Evolutionary conservation across 1,140 invertebrate species (phyloP).

Genomic region (Cyrtorhinus lividipennis): DNA sequence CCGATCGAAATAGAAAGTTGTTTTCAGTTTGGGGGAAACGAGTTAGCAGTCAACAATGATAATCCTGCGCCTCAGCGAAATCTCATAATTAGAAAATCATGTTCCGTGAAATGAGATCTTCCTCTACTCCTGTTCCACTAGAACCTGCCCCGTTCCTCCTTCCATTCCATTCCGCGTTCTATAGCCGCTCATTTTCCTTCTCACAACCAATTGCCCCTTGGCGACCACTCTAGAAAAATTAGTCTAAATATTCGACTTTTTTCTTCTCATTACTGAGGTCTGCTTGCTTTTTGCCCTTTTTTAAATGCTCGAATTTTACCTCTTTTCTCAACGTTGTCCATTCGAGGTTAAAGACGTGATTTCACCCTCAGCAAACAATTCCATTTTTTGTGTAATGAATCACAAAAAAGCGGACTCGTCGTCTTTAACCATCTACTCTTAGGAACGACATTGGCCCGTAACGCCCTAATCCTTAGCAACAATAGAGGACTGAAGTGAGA

Average conservation of each 20-base stretch:
- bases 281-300: too few species aligned
- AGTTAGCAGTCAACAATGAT: slow-evolving; percentile 4
- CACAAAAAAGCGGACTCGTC: too few species aligned
- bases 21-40: neutral
- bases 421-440: too few species aligned
- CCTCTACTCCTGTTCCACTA: neutral
- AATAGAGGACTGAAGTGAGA: too few species aligned
- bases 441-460: too few species aligned
- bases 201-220: slow-evolving; percentile 1
- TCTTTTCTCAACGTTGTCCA: too few species aligned
- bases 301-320: too few species aligned
- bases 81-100: slow-evolving; percentile 18
- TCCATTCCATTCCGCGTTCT: neutral
- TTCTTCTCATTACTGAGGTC: neutral
- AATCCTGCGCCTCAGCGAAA: slow-evolving; percentile 11
- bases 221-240: neutral
- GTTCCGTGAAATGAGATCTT: slow-evolving; percentile 11
- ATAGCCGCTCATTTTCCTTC: slow-evolving; percentile 2
- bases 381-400: too few species aligned
- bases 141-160: neutral
- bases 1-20: slow-evolving; percentile 6
- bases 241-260: neutral
- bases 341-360: too few species aligned
- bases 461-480: too few species aligned
- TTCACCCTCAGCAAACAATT: too few species aligned